phyloP scores from a whole-genome alignment of 2,113 vertebrate species.

The Vidua chalybeata region DNA sequence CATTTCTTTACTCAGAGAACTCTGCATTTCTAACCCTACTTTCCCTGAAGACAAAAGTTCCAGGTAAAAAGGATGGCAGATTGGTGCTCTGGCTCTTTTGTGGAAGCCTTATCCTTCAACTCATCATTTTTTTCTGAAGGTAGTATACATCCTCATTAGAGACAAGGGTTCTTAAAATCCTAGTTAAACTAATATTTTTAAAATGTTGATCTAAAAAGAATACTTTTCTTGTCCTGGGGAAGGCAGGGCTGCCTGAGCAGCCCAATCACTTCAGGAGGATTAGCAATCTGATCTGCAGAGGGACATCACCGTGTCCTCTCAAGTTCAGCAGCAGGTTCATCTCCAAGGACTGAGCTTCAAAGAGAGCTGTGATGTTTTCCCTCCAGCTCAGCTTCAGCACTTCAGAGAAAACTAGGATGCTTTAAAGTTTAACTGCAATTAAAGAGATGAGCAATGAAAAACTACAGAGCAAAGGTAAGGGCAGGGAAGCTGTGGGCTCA shows the following conservation, averaged over 20 bases:
- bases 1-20: background rate
- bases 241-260: background rate
- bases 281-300: background rate
- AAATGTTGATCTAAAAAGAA: background rate
- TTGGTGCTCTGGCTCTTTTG: background rate
- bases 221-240: background rate
- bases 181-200: background rate
- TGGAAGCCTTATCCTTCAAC: background rate
- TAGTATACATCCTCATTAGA: background rate
- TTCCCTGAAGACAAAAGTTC: background rate
- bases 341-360: constrained; percentile 24
- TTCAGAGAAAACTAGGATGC: constrained; percentile 17
- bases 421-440: constrained; percentile 52
- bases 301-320: background rate
- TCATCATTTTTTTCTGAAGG: background rate
- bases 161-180: background rate
- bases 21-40: background rate
- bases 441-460: constrained; percentile 17
- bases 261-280: background rate
- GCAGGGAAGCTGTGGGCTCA: background rate
- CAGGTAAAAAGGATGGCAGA: background rate
- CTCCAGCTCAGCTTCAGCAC: constrained; percentile 13
- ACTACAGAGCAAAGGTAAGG: constrained; percentile 27
- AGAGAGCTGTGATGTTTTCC: constrained; percentile 34
- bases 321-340: constrained; percentile 2